Base-by-base conservation (phyloP, 2,888 invertebrate species). In the Lasioglossum figueresi region DNA sequence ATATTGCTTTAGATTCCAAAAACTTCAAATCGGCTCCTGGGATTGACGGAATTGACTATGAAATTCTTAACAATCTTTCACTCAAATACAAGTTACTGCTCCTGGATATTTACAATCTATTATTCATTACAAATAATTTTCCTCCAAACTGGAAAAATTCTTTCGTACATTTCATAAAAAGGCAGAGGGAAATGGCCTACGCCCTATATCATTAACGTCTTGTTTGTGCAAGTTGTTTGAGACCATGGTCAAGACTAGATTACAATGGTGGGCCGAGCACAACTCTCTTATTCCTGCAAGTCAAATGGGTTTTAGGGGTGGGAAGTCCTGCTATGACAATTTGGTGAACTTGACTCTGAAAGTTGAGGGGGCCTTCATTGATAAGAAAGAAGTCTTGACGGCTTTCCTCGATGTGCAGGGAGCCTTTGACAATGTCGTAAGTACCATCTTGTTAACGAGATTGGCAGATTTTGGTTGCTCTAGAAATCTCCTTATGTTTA, bases 1-100 rank as follows among this genome's bases (percentile, higher is more conserved):
- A 27, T 43, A 3, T 19, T 43, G 78, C 78, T 14, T 40, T 71
- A 2, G 27, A 10, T 0, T 19, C 34, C 0, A 71, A 37, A 52
- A 78, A 71, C 10, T 8, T n/a, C 0, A 71, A 40, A 0, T 71
- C 78, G 12, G 37, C 71, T 14, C 78, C 71, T 52, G 78, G 78
- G 0, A 10, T 73, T 14, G 79, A 79, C 19, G 73, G 79, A 10
- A 79, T 79, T 1, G 63, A 73, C 19, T 74, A 16, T 5, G 48
- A 73, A 48, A 66, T 74, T 19, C 8, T 73, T 2, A 31, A 52
- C 5, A 66, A 63, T 2, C 12, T 79, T 0, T 74, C 73, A 0
- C 10, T 27, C 0, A 73, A 73, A n/a, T 73, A 4, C 4, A 66
- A 79, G 27, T 5, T 66, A 8, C 14, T 74, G 8, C 19, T 79